A percentile compares a stretch with the other conserved stretches of the same genome.
Evolutionary conservation across 2,113 vertebrate species (phyloP).

Genomic region (Labrus mixtus): DNA sequence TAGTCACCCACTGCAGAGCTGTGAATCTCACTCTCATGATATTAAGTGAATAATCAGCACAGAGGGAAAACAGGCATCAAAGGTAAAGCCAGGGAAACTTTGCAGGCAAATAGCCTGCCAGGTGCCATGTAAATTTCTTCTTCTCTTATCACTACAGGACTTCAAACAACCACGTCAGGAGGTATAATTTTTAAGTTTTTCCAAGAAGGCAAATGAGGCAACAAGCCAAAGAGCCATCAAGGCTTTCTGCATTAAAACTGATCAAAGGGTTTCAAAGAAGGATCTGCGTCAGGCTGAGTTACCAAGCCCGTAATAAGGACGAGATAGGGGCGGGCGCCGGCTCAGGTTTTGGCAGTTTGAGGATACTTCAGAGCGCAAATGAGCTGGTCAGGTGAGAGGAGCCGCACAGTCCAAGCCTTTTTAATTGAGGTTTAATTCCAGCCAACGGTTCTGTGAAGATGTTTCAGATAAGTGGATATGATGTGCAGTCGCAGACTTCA

Average conservation of each 20-base stretch:
- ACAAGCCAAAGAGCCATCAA: background rate
- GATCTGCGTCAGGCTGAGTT: conserved; percentile 41
- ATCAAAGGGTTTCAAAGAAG: conserved; percentile 60
- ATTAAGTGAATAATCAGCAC: background rate
- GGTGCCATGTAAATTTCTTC: background rate
- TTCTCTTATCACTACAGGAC: conserved; percentile 14
- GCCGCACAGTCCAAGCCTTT: background rate
- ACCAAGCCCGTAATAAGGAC: background rate
- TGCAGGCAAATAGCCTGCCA: background rate
- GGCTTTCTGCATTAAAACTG: conserved; percentile 10
- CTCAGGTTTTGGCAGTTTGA: conserved; percentile 5
- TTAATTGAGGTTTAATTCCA: conserved; percentile 32
- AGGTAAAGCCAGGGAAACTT: background rate
- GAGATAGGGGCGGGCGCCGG: background rate
- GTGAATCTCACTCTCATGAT: background rate
- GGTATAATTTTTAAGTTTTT: conserved; percentile 5
- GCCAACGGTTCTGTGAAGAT: background rate
- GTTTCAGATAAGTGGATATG: conserved; percentile 19
- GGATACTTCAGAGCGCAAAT: conserved; percentile 11
- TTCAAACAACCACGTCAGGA: conserved; percentile 20
- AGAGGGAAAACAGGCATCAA: conserved; percentile 10
- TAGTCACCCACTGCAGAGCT: background rate
- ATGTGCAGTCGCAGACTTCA: conserved; percentile 1
- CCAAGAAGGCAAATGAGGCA: conserved; percentile 22
- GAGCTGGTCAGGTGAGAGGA: conserved; percentile 46